Percentiles rank a stretch among this genome's conserved stretches.
Conservation (phyloP, 2,797 vertebrate genomes). For the Thamnophis elegans region DNA sequence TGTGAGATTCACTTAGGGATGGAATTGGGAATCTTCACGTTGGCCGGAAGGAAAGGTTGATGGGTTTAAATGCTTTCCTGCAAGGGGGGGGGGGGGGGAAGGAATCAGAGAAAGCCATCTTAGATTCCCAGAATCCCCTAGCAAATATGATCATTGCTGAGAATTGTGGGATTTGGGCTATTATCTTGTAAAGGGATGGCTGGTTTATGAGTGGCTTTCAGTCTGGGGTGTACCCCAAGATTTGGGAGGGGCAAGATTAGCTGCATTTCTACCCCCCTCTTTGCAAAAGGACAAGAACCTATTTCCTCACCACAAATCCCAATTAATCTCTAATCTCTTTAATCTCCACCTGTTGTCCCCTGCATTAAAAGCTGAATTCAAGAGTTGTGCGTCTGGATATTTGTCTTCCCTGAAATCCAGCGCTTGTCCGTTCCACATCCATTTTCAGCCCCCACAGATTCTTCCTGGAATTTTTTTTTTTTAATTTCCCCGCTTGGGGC, state of each 20-base stretch:
- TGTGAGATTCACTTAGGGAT: not conserved
- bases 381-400: not conserved
- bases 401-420: not conserved
- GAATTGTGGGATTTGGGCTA: not conserved
- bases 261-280: not conserved
- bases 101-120: not conserved
- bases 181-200: not conserved
- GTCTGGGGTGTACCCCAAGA: not conserved
- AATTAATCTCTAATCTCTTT: not conserved
- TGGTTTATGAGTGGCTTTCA: not conserved
- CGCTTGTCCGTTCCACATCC: not conserved
- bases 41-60: not conserved
- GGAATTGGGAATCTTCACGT: not conserved
- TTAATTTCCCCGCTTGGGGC: not conserved
- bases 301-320: not conserved
- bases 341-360: not conserved
- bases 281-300: not conserved
- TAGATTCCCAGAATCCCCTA: not conserved
- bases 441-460: not conserved
- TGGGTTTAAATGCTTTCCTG: not conserved
- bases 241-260: not conserved
- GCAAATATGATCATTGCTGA: not conserved
- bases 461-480: not conserved
- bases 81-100: no score
- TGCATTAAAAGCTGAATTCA: not conserved